phyloP scores from a whole-genome alignment of 1,140 invertebrate species.

The Nixonia krombeini region DNA sequence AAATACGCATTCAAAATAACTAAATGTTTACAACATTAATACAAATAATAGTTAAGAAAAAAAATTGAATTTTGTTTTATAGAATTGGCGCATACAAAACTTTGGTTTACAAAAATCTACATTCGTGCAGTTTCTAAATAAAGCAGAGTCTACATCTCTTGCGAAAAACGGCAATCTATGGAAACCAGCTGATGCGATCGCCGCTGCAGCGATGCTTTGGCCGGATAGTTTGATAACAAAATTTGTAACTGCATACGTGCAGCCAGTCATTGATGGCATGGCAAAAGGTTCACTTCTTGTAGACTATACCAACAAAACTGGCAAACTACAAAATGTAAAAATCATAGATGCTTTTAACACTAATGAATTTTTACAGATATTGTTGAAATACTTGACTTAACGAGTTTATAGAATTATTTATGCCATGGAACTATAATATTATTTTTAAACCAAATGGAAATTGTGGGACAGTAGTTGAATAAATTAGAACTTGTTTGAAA shows the following conservation, averaged over 20 bases:
- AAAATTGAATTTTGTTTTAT: conserved; percentile 1
- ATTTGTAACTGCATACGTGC: conserved; percentile 26
- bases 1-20: neutral
- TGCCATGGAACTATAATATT: too few relatives aligned
- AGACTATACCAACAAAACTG: conserved; percentile 20
- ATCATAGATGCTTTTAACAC: conserved; percentile 23
- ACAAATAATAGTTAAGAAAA: neutral
- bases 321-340: conserved; percentile 19
- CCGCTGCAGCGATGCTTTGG: conserved; percentile 54
- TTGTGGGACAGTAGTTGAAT: too few relatives aligned
- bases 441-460: too few relatives aligned
- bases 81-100: conserved; percentile 66
- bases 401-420: too few relatives aligned
- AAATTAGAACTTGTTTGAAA: too few relatives aligned
- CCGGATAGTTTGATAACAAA: conserved; percentile 40
- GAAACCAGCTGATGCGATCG: conserved; percentile 54
- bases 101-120: conserved; percentile 59
- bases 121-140: conserved; percentile 66
- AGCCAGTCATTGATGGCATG: conserved; percentile 15
- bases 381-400: neutral
- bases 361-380: conserved; percentile 2
- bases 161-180: conserved; percentile 30
- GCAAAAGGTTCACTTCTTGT: conserved; percentile 28
- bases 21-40: neutral
- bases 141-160: conserved; percentile 58